phyloP scores from a whole-genome alignment of 1,140 invertebrate species.

The Gonioctena quinquepunctata region DNA sequence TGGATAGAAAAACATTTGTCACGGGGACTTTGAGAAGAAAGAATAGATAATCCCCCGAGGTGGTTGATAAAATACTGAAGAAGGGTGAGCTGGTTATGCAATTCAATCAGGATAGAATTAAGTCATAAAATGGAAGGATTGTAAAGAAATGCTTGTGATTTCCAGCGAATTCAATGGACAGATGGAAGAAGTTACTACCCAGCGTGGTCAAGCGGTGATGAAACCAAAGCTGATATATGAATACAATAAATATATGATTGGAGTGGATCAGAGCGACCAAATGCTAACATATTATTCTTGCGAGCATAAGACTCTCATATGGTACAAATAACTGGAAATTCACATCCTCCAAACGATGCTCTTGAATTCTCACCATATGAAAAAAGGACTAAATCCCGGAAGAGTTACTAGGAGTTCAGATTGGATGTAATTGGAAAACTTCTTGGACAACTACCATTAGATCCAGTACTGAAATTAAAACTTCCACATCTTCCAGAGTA shows the following conservation, averaged over 20 bases:
- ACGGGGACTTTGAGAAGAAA: neutral
- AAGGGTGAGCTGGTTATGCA: neutral
- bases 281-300: conserved; percentile 31
- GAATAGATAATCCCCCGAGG: neutral
- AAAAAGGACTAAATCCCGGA: too few relatives aligned
- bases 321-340: conserved; percentile 34
- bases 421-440: too few relatives aligned
- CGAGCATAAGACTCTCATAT: conserved; percentile 28
- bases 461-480: too few relatives aligned
- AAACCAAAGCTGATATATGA: conserved; percentile 19
- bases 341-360: conserved; percentile 33
- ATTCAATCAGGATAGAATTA: neutral
- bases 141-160: conserved; percentile 17
- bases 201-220: conserved; percentile 4
- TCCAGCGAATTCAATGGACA: conserved; percentile 19
- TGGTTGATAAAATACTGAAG: neutral
- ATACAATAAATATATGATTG: conserved; percentile 28
- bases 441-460: too few relatives aligned
- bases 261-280: conserved; percentile 22
- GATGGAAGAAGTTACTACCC: neutral
- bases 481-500: too few relatives aligned
- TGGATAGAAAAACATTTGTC: neutral
- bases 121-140: neutral
- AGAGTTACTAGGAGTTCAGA: too few relatives aligned
- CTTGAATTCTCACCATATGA: conserved; percentile 25